Percentiles rank a stretch among this genome's conserved stretches.
phyloP scores from a whole-genome alignment of 2,888 invertebrate genomes.

The Trissoscelio sp. region DNA sequence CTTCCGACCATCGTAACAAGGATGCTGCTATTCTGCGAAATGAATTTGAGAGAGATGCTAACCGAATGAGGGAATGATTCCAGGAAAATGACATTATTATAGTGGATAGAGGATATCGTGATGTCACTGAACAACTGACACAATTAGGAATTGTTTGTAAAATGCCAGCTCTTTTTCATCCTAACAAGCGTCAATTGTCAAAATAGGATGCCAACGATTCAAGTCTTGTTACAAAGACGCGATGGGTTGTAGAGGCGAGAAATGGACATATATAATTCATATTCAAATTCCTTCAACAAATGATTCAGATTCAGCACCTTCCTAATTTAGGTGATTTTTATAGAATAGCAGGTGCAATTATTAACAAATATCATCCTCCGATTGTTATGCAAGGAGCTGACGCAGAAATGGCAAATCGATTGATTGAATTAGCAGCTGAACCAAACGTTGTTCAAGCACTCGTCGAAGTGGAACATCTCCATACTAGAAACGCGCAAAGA shows the following conservation, averaged over 20 bases:
- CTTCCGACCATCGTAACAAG: slow-evolving; percentile 21
- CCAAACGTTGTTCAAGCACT: slow-evolving; percentile 60
- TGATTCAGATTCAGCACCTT: slow-evolving; percentile 8
- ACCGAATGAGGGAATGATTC: slow-evolving; percentile 50
- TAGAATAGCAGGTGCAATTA: slow-evolving; percentile 28
- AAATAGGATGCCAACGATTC: slow-evolving; percentile 65
- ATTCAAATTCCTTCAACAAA: slow-evolving; percentile 34
- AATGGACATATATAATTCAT: slow-evolving; percentile 63
- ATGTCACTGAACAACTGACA: slow-evolving; percentile 40
- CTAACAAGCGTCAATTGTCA: slow-evolving; percentile 47
- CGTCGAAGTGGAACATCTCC: slow-evolving; percentile 56
- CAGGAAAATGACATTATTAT: slow-evolving; percentile 52
- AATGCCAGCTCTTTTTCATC: slow-evolving; percentile 33
- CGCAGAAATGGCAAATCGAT: slow-evolving; percentile 37
- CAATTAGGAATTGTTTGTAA: slow-evolving; percentile 33
- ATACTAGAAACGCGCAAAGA: slow-evolving; percentile 50
- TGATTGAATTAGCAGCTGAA: slow-evolving; percentile 34
- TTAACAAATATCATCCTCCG: slow-evolving; percentile 48
- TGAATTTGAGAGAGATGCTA: slow-evolving; percentile 30
- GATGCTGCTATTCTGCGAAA: slow-evolving; percentile 30
- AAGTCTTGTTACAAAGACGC: slow-evolving; percentile 8
- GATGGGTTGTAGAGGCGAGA: slow-evolving; percentile 43
- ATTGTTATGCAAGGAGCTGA: slow-evolving; percentile 58
- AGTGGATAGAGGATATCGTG: slow-evolving; percentile 63
- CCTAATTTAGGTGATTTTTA: neutral